These are phyloP conservation scores for Accipiter virgatus DNA, from an alignment of 2,113 vertebrate genomes.

Conservation along the genomic window DNA sequence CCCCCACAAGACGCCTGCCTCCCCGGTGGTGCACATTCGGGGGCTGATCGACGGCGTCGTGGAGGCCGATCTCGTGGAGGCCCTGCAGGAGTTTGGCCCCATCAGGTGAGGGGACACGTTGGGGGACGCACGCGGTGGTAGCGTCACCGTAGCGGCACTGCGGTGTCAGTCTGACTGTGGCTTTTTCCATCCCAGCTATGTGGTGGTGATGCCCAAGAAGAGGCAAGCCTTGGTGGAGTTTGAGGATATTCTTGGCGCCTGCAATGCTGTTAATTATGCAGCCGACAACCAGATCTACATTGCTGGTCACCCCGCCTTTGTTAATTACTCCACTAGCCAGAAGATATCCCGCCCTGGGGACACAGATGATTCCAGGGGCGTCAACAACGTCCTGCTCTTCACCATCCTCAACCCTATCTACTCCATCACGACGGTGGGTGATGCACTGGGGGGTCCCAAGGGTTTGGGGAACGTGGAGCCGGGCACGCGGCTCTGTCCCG, in stretches of 20 bases:
- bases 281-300: constrained; percentile 95
- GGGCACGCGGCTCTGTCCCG: fast-evolving
- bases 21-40: constrained; percentile 91
- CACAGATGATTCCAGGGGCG: constrained; percentile 86
- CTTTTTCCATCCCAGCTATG: constrained; percentile 74
- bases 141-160: too few species aligned
- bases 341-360: constrained; percentile 93
- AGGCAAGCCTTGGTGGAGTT: constrained; percentile 93
- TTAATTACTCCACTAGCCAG: constrained; percentile 97
- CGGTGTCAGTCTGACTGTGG: fast-evolving
- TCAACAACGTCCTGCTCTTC: constrained; percentile 93
- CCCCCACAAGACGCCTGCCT: constrained; percentile 92
- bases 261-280: constrained; percentile 91
- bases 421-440: constrained; percentile 85
- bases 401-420: constrained; percentile 93
- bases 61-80: constrained; percentile 91
- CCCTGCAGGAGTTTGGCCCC: constrained; percentile 91
- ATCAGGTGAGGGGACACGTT: constrained; percentile 77
- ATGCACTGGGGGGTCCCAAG: fast-evolving
- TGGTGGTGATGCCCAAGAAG: constrained; percentile 98
- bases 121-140: fast-evolving
- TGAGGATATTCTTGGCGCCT: constrained; percentile 89
- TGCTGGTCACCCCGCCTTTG: constrained; percentile 89
- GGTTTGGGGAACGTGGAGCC: fast-evolving
- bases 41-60: constrained; percentile 90